These are phyloP conservation scores for Hypomesus transpacificus DNA, from an alignment of 2,113 vertebrate species.

Conservation along the genomic window DNA sequence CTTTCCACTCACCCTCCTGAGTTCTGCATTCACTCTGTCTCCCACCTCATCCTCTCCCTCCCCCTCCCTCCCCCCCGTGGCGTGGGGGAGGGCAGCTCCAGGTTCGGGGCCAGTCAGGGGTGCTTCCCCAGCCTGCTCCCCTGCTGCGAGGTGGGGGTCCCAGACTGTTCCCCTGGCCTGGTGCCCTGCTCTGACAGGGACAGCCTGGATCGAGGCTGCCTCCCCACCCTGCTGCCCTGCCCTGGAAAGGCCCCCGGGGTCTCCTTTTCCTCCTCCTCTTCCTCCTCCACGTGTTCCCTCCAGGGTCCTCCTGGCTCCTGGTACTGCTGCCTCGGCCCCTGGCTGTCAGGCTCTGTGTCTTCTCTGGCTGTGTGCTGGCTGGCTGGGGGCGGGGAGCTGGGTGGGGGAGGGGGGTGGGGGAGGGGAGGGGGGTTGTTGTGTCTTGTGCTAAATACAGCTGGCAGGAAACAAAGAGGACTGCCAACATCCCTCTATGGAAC, in stretches of 20 bases:
- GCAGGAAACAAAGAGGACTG: conserved; percentile 39
- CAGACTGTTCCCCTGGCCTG: not conserved
- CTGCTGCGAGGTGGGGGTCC: conserved; percentile 18
- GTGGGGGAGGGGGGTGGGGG: not conserved
- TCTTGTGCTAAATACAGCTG: conserved; percentile 33
- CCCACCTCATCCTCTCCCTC: not conserved
- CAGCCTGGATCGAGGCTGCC: not conserved
- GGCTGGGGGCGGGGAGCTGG: not conserved
- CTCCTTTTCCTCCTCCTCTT: conserved; percentile 10
- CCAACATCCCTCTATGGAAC: conserved; percentile 17
- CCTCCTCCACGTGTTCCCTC: conserved; percentile 21
- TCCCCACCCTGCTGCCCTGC: conserved; percentile 37
- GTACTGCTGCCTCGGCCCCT: conserved; percentile 67
- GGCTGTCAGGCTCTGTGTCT: conserved; percentile 73
- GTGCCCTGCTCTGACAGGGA: not conserved
- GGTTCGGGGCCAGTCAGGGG: conserved; percentile 63
- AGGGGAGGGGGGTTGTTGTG: conserved; percentile 1
- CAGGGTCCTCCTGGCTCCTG: conserved; percentile 54
- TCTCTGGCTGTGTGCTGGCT: conserved; percentile 32
- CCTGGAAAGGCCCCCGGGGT: conserved; percentile 40
- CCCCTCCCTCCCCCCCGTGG: not conserved
- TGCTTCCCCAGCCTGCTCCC: conserved; percentile 46
- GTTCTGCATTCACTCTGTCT: not conserved
- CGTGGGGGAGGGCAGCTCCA: conserved; percentile 4
- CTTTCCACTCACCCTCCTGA: not conserved